Base-by-base conservation (phyloP, 1,140 invertebrate genomes). In the Drosophila murphyi region DNA sequence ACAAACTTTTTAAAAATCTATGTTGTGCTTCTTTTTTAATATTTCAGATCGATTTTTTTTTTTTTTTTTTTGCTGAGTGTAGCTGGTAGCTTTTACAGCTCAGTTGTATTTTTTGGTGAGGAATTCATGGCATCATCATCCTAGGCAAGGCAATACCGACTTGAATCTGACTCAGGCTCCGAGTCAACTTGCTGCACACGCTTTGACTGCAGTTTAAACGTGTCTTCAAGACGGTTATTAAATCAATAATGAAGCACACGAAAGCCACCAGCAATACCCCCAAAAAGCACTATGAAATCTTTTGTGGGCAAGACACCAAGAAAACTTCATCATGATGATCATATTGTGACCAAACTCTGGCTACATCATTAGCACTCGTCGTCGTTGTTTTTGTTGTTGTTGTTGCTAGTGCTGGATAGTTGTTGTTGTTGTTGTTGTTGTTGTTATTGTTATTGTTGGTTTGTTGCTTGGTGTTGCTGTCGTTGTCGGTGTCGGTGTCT, bases 231-330 rank as follows among this genome's bases (percentile, higher is more conserved):
- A 61, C 80, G 90, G 87, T 90, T 90, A 90, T 90, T 90, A 90
- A 90, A 90, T 90, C 87, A 90, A 90, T 90, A 90, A 91, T 90
- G 87, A 90, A 90, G 87, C 87, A 87, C 87, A 90, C 88, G 87
- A 90, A 91, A 43, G 39, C 72, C 77, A 71, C 76, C 72, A 43
- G 52, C 52, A 62, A 51, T 65, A 67, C 39, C 78, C 82, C 39
- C 39, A 43, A 72, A 74, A 79, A 88, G 76, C 56, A 47, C 47
- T 61, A 68, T 50, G 72, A 75, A 68, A 72, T 67, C 70, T 65
- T 39, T 57, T 57, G 43, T 51, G 35, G 65, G n/a, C 56, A 72
- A 65, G 32, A 54, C 72, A 71, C 47, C 54, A 39, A 63, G 64
- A 45, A 69, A 80, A 65, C 72, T 8, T 80, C 70, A 80, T 89